phyloP scores from a whole-genome alignment of 1,140 invertebrate species.

The Drosophila parvula region DNA sequence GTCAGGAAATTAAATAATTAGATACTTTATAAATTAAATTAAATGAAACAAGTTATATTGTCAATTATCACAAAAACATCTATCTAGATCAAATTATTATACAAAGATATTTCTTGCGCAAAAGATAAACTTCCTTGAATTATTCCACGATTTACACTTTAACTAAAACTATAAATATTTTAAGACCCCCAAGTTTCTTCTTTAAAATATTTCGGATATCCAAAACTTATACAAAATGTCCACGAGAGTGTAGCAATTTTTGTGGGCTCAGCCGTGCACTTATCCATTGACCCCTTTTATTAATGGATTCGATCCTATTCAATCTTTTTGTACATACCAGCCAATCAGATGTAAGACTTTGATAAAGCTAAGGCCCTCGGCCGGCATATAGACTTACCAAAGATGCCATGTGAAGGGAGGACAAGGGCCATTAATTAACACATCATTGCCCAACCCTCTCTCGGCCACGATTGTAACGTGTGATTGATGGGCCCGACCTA shows the following conservation, averaged over 20 bases:
- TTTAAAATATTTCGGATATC: not conserved
- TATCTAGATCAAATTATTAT: too few relatives aligned
- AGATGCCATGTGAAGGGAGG: slow-evolving; percentile 21
- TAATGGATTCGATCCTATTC: not conserved
- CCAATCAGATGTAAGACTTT: slow-evolving; percentile 30
- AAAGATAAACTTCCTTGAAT: too few relatives aligned
- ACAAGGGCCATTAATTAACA: slow-evolving; percentile 65
- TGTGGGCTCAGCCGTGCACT: not conserved
- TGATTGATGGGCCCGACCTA: slow-evolving; percentile 55
- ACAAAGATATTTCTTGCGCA: too few relatives aligned
- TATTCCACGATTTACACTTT: not conserved
- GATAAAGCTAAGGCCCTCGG: slow-evolving; percentile 27
- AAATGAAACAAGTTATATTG: too few relatives aligned
- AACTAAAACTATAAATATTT: not conserved
- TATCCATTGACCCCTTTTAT: slow-evolving; percentile 14
- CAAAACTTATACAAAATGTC: not conserved
- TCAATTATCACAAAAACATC: too few relatives aligned
- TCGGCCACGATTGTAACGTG: slow-evolving; percentile 26
- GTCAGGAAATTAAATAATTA: too few relatives aligned
- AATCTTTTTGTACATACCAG: slow-evolving; percentile 27
- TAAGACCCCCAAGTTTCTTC: not conserved
- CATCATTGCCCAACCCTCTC: slow-evolving; percentile 48
- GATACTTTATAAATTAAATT: too few relatives aligned
- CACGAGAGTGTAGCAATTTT: not conserved
- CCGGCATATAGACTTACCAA: slow-evolving; percentile 4